Evolutionary conservation across 2,888 invertebrate genomes (phyloP), one percentile per base, ranked within the genome.

Genomic region (Leptinotarsa peninsularis): DNA sequence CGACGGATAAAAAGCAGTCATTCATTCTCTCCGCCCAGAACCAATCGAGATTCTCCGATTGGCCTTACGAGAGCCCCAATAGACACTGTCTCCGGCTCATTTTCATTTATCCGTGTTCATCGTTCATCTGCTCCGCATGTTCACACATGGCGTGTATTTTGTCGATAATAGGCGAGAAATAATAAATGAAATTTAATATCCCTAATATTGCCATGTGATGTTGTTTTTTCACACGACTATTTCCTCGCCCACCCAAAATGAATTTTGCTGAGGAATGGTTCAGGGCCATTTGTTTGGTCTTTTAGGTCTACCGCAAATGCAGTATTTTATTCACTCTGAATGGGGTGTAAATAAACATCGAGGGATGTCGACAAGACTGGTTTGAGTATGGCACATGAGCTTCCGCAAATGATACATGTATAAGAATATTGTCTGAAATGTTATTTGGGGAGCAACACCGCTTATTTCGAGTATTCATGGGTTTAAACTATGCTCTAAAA

Each of bases 1-100:
- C 66, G 33, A 14, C 33, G 27, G 74, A 43, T 49, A 23, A 43
- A 43, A 70, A 69, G 52, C 70, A 18, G 56, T 54, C 50, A 56
- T 66, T 66, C 71, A 43, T 43, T 21, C 58, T 43, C 73, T 71
- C 70, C 76, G 71, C 71, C 72, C 76, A 49, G 67, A 69, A 69
- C 76, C 17, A 50, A 73, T 70, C 33, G 58, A 69, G 58, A 27
- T 23, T 49, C 43, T 60, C 21, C 70, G 18, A 73, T 76, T 74
- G 77, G 74, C 67, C 33, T 49, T 60, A 27, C 60, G 58, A 21
- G n/a, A 23, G 74, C 72, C 74, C 74, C 76, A 76, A 76, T 76
- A 72, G 63, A 50, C 63, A 50, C 73, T 17, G 49, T 18, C 66
- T 49, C 50, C 49, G n/a, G 43, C 21, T 23, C 66, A 67, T 66